Percentiles rank a stretch among this genome's conserved stretches.
phyloP scores from a whole-genome alignment of 2,888 invertebrate species.

The Isoperla grammatica region DNA sequence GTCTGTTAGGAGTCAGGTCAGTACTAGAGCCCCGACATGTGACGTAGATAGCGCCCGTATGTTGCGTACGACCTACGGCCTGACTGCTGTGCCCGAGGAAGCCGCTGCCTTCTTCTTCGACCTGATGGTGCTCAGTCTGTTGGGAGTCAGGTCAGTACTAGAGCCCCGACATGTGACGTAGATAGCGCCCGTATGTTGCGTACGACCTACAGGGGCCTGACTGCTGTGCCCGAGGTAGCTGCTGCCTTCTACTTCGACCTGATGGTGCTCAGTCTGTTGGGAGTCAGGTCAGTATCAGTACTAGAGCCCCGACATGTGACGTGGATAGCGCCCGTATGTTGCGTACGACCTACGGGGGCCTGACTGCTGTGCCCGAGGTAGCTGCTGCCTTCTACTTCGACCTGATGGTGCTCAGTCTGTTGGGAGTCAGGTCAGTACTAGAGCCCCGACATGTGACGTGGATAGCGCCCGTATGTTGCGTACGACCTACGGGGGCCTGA shows the following conservation, averaged over 20 bases:
- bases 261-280: constrained; percentile 63
- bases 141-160: constrained; percentile 68
- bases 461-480: no score
- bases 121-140: constrained; percentile 64
- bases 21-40: no score
- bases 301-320: no score
- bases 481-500: constrained; percentile 63
- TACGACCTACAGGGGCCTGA: constrained; percentile 63
- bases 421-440: constrained; percentile 68
- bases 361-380: constrained; percentile 67
- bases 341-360: constrained; percentile 60
- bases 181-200: no score
- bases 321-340: no score
- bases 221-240: constrained; percentile 66
- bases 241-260: constrained; percentile 87
- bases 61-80: constrained; percentile 62
- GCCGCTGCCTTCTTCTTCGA: constrained; percentile 86
- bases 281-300: constrained; percentile 68
- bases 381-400: constrained; percentile 86
- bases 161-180: no score
- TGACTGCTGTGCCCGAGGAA: constrained; percentile 67
- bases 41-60: no score
- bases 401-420: constrained; percentile 64
- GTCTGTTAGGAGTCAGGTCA: constrained; percentile 69
- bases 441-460: no score